Percentiles rank a stretch among this genome's conserved stretches.
Evolutionary conservation across 2,888 invertebrate genomes (phyloP).

Genomic region (Caenorhabditis imperialis): DNA sequence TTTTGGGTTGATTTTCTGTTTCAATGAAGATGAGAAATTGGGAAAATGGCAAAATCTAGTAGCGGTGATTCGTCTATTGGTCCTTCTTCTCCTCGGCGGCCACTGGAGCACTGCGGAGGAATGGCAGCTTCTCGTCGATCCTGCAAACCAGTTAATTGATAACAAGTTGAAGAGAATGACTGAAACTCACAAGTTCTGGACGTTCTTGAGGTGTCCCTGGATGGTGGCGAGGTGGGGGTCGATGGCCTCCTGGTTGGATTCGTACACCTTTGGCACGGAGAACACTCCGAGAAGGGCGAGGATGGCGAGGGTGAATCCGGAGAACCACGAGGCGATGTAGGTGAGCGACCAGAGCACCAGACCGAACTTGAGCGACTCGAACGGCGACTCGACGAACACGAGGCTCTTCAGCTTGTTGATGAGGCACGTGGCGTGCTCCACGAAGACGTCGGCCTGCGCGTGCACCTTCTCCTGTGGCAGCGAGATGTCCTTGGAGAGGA

Average conservation of each 20-base stretch:
- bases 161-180: not conserved
- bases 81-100: constrained; percentile 69
- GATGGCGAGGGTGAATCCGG: constrained; percentile 97
- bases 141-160: constrained; percentile 51
- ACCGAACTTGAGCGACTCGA: constrained; percentile 89
- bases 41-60: constrained; percentile 25
- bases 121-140: constrained; percentile 74
- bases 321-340: constrained; percentile 98
- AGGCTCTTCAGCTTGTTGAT: constrained; percentile 89
- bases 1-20: too few relatives aligned
- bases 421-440: constrained; percentile 89
- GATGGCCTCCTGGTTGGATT: constrained; percentile 77
- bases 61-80: constrained; percentile 50
- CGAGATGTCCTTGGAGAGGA: constrained; percentile 89
- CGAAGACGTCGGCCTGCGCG: constrained; percentile 88
- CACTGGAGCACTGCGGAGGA: constrained; percentile 68
- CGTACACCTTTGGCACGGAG: constrained; percentile 77
- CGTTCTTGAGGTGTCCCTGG: constrained; percentile 73
- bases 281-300: constrained; percentile 81
- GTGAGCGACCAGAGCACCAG: constrained; percentile 95
- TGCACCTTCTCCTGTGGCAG: constrained; percentile 93
- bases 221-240: constrained; percentile 73
- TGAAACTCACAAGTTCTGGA: constrained; percentile 68
- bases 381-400: constrained; percentile 95
- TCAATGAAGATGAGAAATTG: constrained; percentile 14